These are phyloP conservation scores for Zygaena filipendulae DNA, from an alignment of 2,888 invertebrate genomes.

Conservation along the genomic window DNA sequence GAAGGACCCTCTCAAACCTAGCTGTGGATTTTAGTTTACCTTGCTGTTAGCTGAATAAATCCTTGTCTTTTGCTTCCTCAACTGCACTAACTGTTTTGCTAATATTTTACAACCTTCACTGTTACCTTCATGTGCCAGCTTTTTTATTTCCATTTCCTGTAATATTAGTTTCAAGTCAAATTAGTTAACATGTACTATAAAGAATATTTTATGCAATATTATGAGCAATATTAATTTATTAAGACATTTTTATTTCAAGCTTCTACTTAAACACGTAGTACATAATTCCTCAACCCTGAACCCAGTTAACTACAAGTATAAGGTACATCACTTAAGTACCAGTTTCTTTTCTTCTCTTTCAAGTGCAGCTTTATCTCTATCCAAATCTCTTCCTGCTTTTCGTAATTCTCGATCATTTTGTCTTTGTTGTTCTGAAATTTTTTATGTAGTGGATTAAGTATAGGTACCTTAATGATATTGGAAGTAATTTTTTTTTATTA, in stretches of 20 bases:
- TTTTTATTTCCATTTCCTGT: slow-evolving; percentile 89
- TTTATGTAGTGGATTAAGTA: too few species aligned
- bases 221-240: neutral
- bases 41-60: slow-evolving; percentile 86
- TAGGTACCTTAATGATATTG: too few species aligned
- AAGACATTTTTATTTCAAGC: neutral
- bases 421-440: slow-evolving; percentile 81
- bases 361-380: slow-evolving; percentile 81
- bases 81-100: slow-evolving; percentile 89
- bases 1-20: too few species aligned
- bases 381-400: slow-evolving; percentile 85
- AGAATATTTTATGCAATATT: neutral
- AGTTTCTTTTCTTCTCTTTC: slow-evolving; percentile 92
- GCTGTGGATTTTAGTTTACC: too few species aligned
- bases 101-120: slow-evolving; percentile 84
- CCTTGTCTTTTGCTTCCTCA: slow-evolving; percentile 89
- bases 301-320: too few species aligned
- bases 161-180: too few species aligned
- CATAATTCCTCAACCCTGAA: too few species aligned
- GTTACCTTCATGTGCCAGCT: slow-evolving; percentile 88
- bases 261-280: too few species aligned
- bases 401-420: slow-evolving; percentile 84
- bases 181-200: neutral
- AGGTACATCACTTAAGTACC: slow-evolving; percentile 64
- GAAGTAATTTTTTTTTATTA: neutral